Base-by-base conservation (phyloP, 23 tunicate species). In the Ciona savignyi region DNA sequence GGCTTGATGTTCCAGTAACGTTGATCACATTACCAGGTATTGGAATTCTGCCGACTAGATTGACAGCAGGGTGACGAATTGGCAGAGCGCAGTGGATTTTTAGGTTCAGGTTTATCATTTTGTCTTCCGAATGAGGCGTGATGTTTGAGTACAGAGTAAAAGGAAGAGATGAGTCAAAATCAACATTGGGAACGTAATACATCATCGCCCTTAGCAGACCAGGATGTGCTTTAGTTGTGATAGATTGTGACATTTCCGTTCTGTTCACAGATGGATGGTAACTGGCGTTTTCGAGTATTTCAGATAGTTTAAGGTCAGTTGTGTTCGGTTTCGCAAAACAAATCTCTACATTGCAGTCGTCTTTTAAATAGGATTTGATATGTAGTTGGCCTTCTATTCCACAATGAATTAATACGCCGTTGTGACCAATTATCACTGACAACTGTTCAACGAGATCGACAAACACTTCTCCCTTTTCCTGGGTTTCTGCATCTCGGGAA, bases 21-120 rank as follows among this genome's bases (percentile, higher is more conserved):
- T 63, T 70, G 33, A 80, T 21, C 6, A 77, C 35, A 30, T 32
- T 60, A 1, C 35, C 23, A 26, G 84, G 84, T 0, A 80, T 23
- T 24, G 70, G 70, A 2, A 80, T 71, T 33, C 63, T 80, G 26
- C 77, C 84, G 1, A 66, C 35, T 6, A 80, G n/a, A 35, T 80
- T 80, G 3, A 70, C 62, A 32, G 84, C 84, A 3, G 84, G 84
- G 33, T 80, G 66, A 26, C 73, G 65, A 0, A 70, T 28, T 27
- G 84, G 77, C 9, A 80, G 27, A 33, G 64, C 51, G 62, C 84
- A 69, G 72, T 80, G 72, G n/a, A 80, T n/a, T 28, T 80, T 80
- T 25, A 80, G 62, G 23, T 34, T 62, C 23, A 71, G n/a, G 11
- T 49, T 34, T 32, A 80, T 24, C 70, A 80, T 28, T 62, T 80